These are phyloP conservation scores for Zaprionus taronus DNA, from an alignment of 1,140 invertebrate genomes.

Conservation along the genomic window DNA sequence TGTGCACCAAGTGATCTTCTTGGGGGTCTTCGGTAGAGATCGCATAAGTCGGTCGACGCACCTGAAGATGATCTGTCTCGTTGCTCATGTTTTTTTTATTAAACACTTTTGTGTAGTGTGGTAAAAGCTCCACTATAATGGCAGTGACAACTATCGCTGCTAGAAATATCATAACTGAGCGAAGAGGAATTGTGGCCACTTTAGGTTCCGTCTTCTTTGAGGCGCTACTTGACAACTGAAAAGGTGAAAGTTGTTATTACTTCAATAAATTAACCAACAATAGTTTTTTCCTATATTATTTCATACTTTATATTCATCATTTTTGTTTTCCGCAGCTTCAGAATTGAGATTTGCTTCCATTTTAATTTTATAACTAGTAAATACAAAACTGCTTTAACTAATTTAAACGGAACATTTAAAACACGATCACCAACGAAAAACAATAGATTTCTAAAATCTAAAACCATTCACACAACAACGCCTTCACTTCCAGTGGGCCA, in stretches of 20 bases:
- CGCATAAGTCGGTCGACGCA: constrained; percentile 68
- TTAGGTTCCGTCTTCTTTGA: neutral
- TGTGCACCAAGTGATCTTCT: constrained; percentile 89
- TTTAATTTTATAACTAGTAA: constrained; percentile 4
- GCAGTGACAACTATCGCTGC: constrained; percentile 61
- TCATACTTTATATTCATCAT: constrained; percentile 15
- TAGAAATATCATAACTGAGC: constrained; percentile 62
- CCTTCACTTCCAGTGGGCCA: constrained; percentile 8
- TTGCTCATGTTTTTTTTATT: constrained; percentile 7
- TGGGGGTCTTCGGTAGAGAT: constrained; percentile 85
- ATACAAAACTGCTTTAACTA: constrained; percentile 10
- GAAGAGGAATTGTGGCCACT: constrained; percentile 36
- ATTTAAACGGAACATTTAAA: constrained; percentile 43
- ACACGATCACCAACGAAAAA: constrained; percentile 34
- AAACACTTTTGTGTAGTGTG: constrained; percentile 30
- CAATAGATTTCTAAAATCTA: constrained; percentile 38
- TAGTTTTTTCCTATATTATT: neutral
- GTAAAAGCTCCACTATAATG: constrained; percentile 62
- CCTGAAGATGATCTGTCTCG: neutral
- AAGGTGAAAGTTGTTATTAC: constrained; percentile 39
- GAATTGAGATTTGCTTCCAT: constrained; percentile 37
- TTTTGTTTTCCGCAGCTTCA: neutral
- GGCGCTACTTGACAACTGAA: constrained; percentile 25
- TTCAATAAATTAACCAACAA: neutral
- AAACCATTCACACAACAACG: constrained; percentile 33